These are phyloP conservation scores for Notarius lentiginosus DNA, from an alignment of 2,113 vertebrate species.

Conservation along the genomic window DNA sequence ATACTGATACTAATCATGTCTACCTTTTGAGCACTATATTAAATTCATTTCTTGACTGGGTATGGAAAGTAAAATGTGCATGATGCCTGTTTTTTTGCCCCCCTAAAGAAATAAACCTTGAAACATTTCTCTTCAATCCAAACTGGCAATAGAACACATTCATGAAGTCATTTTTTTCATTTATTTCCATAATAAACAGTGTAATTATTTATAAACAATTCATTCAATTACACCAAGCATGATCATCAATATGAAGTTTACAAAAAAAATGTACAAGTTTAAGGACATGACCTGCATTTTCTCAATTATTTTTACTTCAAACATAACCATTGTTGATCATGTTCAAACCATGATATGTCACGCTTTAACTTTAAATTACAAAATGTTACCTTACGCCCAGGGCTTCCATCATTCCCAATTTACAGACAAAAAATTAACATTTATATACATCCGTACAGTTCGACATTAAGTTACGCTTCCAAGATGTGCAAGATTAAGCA, in stretches of 20 bases:
- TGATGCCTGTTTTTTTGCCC: not conserved
- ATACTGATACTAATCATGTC: not conserved
- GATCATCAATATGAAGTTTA: conserved; percentile 91
- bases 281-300: conserved; percentile 83
- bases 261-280: conserved; percentile 97
- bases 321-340: conserved; percentile 47
- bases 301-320: conserved; percentile 62
- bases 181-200: conserved; percentile 99
- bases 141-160: not conserved
- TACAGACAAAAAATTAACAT: conserved; percentile 77
- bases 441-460: conserved; percentile 79
- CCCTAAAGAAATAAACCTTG: conserved; percentile 7
- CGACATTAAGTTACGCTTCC: conserved; percentile 80
- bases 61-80: not conserved
- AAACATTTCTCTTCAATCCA: not conserved
- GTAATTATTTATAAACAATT: conserved; percentile 99
- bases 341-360: conserved; percentile 80
- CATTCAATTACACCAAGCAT: conserved; percentile 97
- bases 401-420: conserved; percentile 76
- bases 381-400: conserved; percentile 78
- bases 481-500: conserved; percentile 84
- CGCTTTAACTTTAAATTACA: conserved; percentile 81
- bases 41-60: not conserved
- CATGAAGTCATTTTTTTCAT: conserved; percentile 70
- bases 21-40: not conserved